Percentiles rank a stretch among this genome's conserved stretches.
Conservation (phyloP, 1,140 invertebrate genomes). For the Lepidurus couesii region DNA sequence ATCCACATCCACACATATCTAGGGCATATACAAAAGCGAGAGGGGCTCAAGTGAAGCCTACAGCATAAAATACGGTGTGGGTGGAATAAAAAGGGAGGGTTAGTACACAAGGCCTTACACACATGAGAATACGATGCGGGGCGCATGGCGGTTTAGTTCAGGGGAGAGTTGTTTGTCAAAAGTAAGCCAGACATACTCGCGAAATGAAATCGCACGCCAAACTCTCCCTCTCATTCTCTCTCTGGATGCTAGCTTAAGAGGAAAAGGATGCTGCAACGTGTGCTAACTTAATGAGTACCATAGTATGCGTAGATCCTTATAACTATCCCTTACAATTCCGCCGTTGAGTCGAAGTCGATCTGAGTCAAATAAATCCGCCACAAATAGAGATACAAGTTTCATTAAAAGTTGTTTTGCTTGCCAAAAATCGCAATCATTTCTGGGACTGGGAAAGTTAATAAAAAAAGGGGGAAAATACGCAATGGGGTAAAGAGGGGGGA, state of each 20-base stretch:
- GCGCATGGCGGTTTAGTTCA: background rate
- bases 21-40: background rate
- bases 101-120: background rate
- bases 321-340: too few species aligned
- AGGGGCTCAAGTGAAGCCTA: background rate
- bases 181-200: background rate
- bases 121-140: constrained; percentile 18
- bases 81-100: constrained; percentile 13
- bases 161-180: constrained; percentile 10
- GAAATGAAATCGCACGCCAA: constrained; percentile 7
- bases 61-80: constrained; percentile 6
- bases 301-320: background rate
- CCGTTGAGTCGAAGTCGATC: background rate
- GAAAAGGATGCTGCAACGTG: background rate
- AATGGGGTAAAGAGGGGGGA: background rate
- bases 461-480: background rate
- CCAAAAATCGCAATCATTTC: background rate
- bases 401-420: background rate
- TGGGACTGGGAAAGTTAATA: background rate
- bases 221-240: background rate
- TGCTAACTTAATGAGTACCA: background rate
- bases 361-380: background rate
- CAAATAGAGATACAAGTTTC: background rate
- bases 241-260: background rate
- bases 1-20: constrained; percentile 18